Conservation (phyloP, 1,140 invertebrate species). For the Plutomurus gul region DNA sequence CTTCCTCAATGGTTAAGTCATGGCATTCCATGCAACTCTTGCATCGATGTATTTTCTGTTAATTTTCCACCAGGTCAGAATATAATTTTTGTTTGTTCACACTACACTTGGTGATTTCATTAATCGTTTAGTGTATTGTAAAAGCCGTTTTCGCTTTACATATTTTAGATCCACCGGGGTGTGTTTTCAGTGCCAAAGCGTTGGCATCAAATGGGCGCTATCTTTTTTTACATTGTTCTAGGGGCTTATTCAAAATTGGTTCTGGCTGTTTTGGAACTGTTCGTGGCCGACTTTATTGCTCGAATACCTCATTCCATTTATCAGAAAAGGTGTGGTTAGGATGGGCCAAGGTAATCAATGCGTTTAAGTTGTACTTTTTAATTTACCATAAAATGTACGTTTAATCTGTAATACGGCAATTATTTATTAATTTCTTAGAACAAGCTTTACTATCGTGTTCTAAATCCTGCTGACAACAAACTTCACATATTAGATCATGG, state of each 20-base stretch:
- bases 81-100: background rate
- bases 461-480: constrained; percentile 56
- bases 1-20: constrained; percentile 85
- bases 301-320: constrained; percentile 78
- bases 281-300: constrained; percentile 80
- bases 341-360: constrained; percentile 73
- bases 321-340: constrained; percentile 77
- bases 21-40: constrained; percentile 78
- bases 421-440: constrained; percentile 58
- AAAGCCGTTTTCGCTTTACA: constrained; percentile 25
- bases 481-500: constrained; percentile 60
- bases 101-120: background rate
- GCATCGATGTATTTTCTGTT: constrained; percentile 72
- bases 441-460: constrained; percentile 63
- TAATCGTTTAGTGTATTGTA: background rate
- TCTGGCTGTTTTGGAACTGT: constrained; percentile 89
- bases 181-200: constrained; percentile 60
- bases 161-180: constrained; percentile 55
- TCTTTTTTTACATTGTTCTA: constrained; percentile 79
- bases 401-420: background rate
- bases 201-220: constrained; percentile 86
- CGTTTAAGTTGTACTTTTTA: background rate
- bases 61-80: constrained; percentile 61
- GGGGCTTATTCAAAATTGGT: constrained; percentile 85
- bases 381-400: background rate